These are phyloP conservation scores for Phoronis australis DNA, from an alignment of 2,888 invertebrate genomes.

Conservation along the genomic window DNA sequence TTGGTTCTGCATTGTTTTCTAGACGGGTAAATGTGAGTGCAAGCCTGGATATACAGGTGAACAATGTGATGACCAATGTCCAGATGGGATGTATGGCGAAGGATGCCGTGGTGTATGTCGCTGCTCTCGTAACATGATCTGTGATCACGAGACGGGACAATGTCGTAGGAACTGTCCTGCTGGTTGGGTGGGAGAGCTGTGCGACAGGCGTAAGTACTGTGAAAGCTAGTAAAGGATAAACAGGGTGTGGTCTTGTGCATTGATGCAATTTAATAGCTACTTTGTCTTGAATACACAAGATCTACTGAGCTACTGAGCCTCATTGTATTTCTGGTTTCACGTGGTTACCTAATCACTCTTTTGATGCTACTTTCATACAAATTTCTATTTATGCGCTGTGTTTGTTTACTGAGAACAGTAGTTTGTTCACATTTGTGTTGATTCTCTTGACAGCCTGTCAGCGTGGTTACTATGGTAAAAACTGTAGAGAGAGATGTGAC, in stretches of 20 bases:
- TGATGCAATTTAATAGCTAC: too few relatives aligned
- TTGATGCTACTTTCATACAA: too few relatives aligned
- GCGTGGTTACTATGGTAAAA: constrained; percentile 43
- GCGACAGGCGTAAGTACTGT: constrained; percentile 40
- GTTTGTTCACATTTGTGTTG: background rate
- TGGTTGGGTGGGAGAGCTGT: constrained; percentile 42
- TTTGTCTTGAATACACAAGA: too few relatives aligned
- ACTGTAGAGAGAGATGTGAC: constrained; percentile 36
- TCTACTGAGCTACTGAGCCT: too few relatives aligned
- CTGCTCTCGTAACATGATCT: constrained; percentile 33
- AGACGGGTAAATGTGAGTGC: constrained; percentile 73
- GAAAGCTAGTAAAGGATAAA: too few relatives aligned
- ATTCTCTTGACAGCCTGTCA: constrained; percentile 41
- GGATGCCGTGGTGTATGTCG: constrained; percentile 37
- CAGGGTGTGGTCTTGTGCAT: too few relatives aligned
- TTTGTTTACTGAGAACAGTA: too few relatives aligned
- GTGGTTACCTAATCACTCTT: too few relatives aligned
- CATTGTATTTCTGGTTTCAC: too few relatives aligned
- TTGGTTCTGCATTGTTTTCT: too few relatives aligned
- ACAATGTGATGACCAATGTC: constrained; percentile 49
- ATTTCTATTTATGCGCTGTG: too few relatives aligned
- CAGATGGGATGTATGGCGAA: constrained; percentile 34
- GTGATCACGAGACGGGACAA: constrained; percentile 42
- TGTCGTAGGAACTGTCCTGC: constrained; percentile 45
- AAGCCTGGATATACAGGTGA: constrained; percentile 53